phyloP scores from a whole-genome alignment of 2,888 invertebrate genomes.

The Syrista parreyssii region DNA sequence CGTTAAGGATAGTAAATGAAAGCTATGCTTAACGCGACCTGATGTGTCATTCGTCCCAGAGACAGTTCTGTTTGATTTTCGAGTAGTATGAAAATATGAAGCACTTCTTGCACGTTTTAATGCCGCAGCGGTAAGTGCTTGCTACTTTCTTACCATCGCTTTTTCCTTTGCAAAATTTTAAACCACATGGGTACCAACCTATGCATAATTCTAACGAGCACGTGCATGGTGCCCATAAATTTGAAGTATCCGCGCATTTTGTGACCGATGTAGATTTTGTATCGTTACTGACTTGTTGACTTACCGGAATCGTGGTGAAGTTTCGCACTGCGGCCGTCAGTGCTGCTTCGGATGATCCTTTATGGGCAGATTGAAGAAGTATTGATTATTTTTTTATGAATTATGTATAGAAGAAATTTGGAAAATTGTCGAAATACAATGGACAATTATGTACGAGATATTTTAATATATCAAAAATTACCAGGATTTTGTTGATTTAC shows the following conservation, averaged over 20 bases:
- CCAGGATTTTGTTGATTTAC: too few relatives aligned
- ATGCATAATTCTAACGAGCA: conserved; percentile 90
- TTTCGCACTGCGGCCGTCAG: conserved; percentile 78
- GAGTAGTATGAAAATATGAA: conserved; percentile 89
- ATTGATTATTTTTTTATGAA: too few relatives aligned
- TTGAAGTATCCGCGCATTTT: conserved; percentile 76
- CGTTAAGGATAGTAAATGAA: conserved; percentile 6
- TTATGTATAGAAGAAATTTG: too few relatives aligned
- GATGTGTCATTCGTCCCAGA: conserved; percentile 80
- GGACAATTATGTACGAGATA: too few relatives aligned
- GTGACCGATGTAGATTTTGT: conserved; percentile 51
- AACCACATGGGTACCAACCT: conserved; percentile 95
- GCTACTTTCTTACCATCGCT: conserved; percentile 75
- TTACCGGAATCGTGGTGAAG: conserved; percentile 72
- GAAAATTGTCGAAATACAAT: too few relatives aligned
- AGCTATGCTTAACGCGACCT: conserved; percentile 35
- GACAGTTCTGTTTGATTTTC: conserved; percentile 82
- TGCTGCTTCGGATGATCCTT: conserved; percentile 79
- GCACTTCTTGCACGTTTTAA: conserved; percentile 94
- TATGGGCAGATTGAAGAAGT: too few relatives aligned
- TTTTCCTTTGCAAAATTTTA: conserved; percentile 93
- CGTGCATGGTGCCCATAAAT: conserved; percentile 80
- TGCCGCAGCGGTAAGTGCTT: conserved; percentile 88
- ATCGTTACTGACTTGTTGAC: conserved; percentile 49
- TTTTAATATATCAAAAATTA: too few relatives aligned